Percentiles rank a stretch among this genome's conserved stretches.
Conservation (phyloP, 2,797 vertebrate species). For the Acomys russatus region DNA sequence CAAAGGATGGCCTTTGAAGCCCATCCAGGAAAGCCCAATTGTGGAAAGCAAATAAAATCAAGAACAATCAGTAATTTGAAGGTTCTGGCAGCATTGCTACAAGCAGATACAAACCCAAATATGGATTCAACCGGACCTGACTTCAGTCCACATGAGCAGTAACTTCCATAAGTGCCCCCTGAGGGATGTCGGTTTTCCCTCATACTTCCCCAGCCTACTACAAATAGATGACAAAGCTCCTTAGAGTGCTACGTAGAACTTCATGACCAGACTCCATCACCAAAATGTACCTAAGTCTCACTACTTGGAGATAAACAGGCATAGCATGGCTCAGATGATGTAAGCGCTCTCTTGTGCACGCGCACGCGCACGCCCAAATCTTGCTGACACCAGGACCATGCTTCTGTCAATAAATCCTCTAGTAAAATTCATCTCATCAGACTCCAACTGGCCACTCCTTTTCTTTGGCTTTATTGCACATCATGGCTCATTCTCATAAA, state of each 20-base stretch:
- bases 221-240: not conserved
- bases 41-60: not conserved
- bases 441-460: not conserved
- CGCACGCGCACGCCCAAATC: not conserved
- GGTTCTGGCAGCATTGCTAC: not conserved
- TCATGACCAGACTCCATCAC: not conserved
- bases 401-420: not conserved
- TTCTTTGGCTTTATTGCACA: not conserved
- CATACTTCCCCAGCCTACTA: not conserved
- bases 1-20: not conserved
- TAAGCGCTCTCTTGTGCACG: not conserved
- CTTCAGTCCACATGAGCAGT: not conserved
- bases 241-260: not conserved
- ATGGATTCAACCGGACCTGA: not conserved
- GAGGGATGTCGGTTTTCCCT: not conserved
- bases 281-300: not conserved
- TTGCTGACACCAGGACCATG: not conserved
- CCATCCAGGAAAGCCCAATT: not conserved
- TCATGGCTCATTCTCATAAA: not conserved
- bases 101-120: not conserved
- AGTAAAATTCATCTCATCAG: not conserved
- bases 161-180: not conserved
- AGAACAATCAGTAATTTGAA: constrained; percentile 3
- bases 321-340: not conserved
- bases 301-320: not conserved